Evolutionary conservation across 2,888 invertebrate genomes (phyloP).

Genomic region (Drosophila kanekoi): DNA sequence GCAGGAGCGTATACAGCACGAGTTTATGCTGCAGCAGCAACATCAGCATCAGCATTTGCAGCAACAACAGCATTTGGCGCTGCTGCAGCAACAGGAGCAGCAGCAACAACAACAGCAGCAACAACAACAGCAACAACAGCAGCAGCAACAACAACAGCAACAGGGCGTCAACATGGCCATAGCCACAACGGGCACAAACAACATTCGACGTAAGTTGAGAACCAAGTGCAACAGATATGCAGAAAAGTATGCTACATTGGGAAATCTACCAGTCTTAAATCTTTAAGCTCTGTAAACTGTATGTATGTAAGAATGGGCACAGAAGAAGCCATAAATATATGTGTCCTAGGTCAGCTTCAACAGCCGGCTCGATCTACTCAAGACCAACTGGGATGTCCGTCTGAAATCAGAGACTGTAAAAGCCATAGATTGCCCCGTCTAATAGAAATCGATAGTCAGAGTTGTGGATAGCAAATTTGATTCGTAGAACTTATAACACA

Average conservation of each 20-base stretch:
- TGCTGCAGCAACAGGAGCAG: conserved; percentile 70
- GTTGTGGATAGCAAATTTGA: too few species aligned
- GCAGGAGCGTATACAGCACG: conserved; percentile 74
- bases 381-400: too few species aligned
- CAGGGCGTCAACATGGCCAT: conserved; percentile 69
- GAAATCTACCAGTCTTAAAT: too few species aligned
- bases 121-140: conserved; percentile 65
- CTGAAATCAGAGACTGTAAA: too few species aligned
- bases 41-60: conserved; percentile 79
- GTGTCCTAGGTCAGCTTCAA: too few species aligned
- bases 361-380: too few species aligned
- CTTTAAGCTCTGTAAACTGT: too few species aligned
- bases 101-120: conserved; percentile 48
- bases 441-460: too few species aligned
- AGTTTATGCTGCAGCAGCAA: conserved; percentile 79
- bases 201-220: conserved; percentile 75
- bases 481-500: too few species aligned
- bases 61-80: conserved; percentile 76
- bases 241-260: conserved; percentile 18
- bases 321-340: too few species aligned
- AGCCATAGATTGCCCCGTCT: too few species aligned
- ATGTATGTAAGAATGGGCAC: too few species aligned
- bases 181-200: conserved; percentile 70
- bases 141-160: conserved; percentile 55
- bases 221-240: neutral